Base-by-base conservation (phyloP, 2,888 invertebrate genomes). In the Oligia latruncula region DNA sequence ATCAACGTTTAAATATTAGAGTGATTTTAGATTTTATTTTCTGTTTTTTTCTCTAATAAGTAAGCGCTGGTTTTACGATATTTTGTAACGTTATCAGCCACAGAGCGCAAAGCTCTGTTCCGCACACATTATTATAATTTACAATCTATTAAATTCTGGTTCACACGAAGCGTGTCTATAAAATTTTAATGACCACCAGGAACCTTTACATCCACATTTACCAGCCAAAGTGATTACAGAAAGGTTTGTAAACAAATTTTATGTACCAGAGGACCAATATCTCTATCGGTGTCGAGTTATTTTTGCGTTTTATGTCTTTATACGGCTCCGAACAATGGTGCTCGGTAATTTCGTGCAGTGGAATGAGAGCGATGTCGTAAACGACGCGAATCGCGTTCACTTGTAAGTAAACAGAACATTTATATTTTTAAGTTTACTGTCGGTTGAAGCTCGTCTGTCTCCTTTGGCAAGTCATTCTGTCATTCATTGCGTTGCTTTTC, bases 221-320 rank as follows among this genome's bases (percentile, higher is more conserved):
- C 82, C 78, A 83, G 23, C 66, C 80, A 49, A 60, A 81, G 81
- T 88, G 80, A 82, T 89, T 88, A 85, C 81, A 84, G 81, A 74
- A 78, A 78, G 77, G 77, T 81, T 83, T 82, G 82, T 88, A 82
- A 85, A 87, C 81, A 84, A 89, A 77, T 88, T 83, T 84, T 82
- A 89, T 79, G 87, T 82, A 81, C 80, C 70, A 73, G n/a, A 78
- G 81, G 86, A 81, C 90, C 90, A 87, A 89, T 88, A 88, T 87
- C 81, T 88, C 80, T 77, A 88, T 89, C 67, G 83, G 84, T 82
- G 88, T 82, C 68, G 86, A 85, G 88, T 90, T 89, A 89, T 90
- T 90, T 88, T 88, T 84, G 85, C 87, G 78, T 88, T 88, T 89
- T 90, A 88, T 90, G 84, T 83, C 85, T 90, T 88, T 87, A 86